Conservation (phyloP, 2,797 vertebrate genomes). For the Pangasius krempfi region DNA sequence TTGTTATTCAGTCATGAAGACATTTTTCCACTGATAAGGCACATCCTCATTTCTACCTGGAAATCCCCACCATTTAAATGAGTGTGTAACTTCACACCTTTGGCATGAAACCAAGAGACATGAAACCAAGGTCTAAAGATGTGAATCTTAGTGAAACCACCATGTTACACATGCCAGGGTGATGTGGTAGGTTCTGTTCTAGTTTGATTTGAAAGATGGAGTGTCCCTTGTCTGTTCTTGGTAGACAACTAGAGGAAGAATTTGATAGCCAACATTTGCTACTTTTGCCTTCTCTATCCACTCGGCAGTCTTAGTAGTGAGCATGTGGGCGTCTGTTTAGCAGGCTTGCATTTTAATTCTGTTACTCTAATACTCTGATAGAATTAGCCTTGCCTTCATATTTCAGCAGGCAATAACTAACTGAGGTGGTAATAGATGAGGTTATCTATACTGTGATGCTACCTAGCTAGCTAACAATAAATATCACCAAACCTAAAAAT, state of each 20-base stretch:
- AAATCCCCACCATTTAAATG: background rate
- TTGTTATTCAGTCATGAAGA: background rate
- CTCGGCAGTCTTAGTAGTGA: background rate
- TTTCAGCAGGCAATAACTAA: background rate
- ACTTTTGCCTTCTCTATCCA: background rate
- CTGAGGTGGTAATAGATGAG: background rate
- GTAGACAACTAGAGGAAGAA: background rate
- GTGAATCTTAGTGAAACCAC: background rate
- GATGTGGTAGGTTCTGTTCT: background rate
- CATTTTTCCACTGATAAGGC: background rate
- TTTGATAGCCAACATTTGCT: no score
- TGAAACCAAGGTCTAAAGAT: background rate
- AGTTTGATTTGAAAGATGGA: background rate
- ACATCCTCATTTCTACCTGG: background rate
- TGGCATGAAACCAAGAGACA: background rate
- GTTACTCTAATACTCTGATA: background rate
- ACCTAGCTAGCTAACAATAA: background rate
- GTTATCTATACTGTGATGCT: background rate
- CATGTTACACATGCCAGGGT: background rate
- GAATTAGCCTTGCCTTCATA: background rate
- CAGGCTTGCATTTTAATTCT: background rate
- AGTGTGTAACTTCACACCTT: background rate
- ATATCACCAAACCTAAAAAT: background rate
- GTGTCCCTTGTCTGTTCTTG: background rate
- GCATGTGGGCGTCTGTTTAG: background rate